These are phyloP conservation scores for Parascotia fuliginaria DNA, from an alignment of 2,888 invertebrate species.

Conservation along the genomic window DNA sequence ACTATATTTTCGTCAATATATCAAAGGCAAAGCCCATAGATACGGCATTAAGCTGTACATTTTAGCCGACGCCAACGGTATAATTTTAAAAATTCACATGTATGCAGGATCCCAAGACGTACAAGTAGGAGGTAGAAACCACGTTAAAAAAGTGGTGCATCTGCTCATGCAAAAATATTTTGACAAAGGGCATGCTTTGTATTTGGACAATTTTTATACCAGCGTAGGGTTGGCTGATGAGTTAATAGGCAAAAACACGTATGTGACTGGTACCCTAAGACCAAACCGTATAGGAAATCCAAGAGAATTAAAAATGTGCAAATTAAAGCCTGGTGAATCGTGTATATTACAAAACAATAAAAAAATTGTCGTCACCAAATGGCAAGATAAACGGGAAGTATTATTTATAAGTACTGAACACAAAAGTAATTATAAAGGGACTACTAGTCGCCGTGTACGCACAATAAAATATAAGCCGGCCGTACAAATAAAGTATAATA, in stretches of 20 bases:
- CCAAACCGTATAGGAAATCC: constrained; percentile 31
- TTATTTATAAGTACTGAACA: constrained; percentile 38
- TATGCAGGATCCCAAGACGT: constrained; percentile 31
- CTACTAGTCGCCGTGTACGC: constrained; percentile 39
- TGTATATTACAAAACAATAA: constrained; percentile 31
- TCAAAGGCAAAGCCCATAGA: constrained; percentile 32
- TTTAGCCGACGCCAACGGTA: constrained; percentile 36
- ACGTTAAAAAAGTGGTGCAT: constrained; percentile 27
- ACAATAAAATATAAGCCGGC: constrained; percentile 38
- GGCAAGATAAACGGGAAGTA: constrained; percentile 36
- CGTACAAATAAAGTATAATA: constrained; percentile 32
- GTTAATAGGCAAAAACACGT: constrained; percentile 31
- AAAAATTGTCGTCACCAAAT: constrained; percentile 37
- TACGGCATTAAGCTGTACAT: constrained; percentile 30
- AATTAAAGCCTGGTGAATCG: constrained; percentile 28
- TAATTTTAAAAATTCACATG: constrained; percentile 35
- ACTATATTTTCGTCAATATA: constrained; percentile 36
- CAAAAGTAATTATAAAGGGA: constrained; percentile 33
- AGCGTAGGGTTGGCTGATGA: constrained; percentile 33
- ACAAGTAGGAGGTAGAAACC: constrained; percentile 29
- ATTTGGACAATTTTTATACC: constrained; percentile 33
- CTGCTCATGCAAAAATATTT: constrained; percentile 32
- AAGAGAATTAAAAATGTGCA: constrained; percentile 11
- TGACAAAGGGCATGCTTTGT: constrained; percentile 29
- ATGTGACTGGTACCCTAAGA: constrained; percentile 35